Conservation (phyloP, 1,140 invertebrate species). For the Drosophila rufa region DNA sequence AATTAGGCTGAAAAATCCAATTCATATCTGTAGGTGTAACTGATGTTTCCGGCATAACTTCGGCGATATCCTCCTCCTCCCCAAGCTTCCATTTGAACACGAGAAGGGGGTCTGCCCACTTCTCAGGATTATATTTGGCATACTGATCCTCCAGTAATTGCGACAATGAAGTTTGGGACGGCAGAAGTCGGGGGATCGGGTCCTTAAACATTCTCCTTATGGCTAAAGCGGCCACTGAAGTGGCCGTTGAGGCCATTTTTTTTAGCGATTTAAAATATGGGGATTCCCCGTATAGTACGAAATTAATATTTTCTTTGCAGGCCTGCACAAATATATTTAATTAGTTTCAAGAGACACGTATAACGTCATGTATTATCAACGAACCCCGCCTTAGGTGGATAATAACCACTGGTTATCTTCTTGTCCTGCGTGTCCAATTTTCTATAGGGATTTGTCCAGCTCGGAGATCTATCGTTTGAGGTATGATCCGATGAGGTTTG, state of each 20-base stretch:
- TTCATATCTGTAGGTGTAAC: too few species aligned
- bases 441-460: not conserved
- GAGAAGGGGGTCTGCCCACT: slow-evolving; percentile 1
- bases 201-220: slow-evolving; percentile 2
- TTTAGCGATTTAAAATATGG: not conserved
- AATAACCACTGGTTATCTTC: not conserved
- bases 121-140: not conserved
- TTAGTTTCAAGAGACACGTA: not conserved
- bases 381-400: not conserved
- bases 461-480: not conserved
- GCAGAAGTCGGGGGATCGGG: not conserved
- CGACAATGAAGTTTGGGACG: not conserved
- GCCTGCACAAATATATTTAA: not conserved
- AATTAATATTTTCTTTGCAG: not conserved
- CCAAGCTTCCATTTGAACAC: slow-evolving; percentile 2
- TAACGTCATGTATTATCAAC: too few species aligned
- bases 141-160: not conserved
- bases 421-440: not conserved
- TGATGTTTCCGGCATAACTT: not conserved
- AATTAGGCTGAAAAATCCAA: too few species aligned
- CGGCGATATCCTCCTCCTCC: not conserved
- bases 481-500: too few species aligned
- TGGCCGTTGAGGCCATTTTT: not conserved
- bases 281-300: not conserved
- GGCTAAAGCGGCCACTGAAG: not conserved